phyloP scores from a whole-genome alignment of 2,888 invertebrate genomes.

The Barypeithes pellucidus region DNA sequence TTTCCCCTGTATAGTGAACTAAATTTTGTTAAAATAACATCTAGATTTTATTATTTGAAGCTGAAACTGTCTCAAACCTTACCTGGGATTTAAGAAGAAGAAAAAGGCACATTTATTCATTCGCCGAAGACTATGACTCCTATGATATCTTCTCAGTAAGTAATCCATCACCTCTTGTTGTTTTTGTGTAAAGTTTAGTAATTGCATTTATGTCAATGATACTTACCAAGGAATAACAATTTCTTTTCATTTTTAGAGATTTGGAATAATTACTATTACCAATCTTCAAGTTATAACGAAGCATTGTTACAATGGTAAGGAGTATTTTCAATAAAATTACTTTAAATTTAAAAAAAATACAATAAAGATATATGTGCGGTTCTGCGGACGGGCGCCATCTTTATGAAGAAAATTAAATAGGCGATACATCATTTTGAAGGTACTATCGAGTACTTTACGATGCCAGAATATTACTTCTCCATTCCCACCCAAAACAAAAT shows the following conservation, averaged over 20 bases:
- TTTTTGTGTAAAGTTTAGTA: too few species aligned
- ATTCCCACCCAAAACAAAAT: too few species aligned
- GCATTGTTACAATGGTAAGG: conserved; percentile 69
- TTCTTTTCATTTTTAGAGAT: conserved; percentile 68
- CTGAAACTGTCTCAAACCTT: not conserved
- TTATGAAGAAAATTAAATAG: too few species aligned
- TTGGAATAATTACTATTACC: conserved; percentile 73
- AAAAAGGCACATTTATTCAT: conserved; percentile 61
- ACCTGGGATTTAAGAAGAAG: conserved; percentile 57
- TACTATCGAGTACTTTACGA: too few species aligned
- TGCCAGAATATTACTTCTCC: too few species aligned
- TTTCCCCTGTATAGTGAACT: too few species aligned
- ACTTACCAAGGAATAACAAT: not conserved
- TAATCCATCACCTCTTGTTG: not conserved
- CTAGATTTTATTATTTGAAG: not conserved
- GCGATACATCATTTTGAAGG: too few species aligned
- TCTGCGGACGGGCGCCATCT: too few species aligned
- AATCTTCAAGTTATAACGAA: conserved; percentile 74
- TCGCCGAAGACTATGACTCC: conserved; percentile 65
- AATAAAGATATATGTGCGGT: too few species aligned
- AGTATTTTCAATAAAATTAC: conserved; percentile 17
- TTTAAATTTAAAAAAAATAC: too few species aligned
- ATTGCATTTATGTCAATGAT: not conserved
- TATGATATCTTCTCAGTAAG: conserved; percentile 67
- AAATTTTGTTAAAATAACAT: too few species aligned